These are phyloP conservation scores for Cheilosia urbana DNA, from an alignment of 2,888 invertebrate species.

Conservation along the genomic window DNA sequence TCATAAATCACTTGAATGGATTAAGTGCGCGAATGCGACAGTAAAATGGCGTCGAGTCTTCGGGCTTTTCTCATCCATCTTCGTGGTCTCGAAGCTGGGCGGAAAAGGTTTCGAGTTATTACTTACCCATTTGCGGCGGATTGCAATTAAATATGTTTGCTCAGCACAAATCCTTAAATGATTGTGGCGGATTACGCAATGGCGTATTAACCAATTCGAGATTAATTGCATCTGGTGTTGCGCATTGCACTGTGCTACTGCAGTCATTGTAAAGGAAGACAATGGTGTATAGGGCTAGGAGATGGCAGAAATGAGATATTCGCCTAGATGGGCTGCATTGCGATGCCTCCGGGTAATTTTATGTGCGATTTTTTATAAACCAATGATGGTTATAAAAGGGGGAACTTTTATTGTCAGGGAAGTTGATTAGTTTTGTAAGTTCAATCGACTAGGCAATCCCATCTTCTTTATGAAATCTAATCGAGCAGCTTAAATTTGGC, in stretches of 20 bases:
- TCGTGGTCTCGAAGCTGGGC: neutral
- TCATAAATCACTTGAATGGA: conserved; percentile 48
- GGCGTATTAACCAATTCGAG: conserved; percentile 30
- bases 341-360: too few species aligned
- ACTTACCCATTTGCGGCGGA: conserved; percentile 61
- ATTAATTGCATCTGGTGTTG: conserved; percentile 41
- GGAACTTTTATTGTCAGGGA: too few species aligned
- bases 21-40: conserved; percentile 21
- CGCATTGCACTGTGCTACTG: neutral
- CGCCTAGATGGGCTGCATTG: neutral
- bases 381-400: too few species aligned
- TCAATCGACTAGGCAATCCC: too few species aligned
- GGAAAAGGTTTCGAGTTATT: conserved; percentile 40
- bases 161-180: conserved; percentile 39
- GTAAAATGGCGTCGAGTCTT: conserved; percentile 25
- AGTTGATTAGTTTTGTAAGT: too few species aligned
- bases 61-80: conserved; percentile 14
- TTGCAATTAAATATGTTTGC: conserved; percentile 48
- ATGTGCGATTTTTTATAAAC: too few species aligned
- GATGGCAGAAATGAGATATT: conserved; percentile 26
- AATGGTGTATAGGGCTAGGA: conserved; percentile 8
- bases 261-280: neutral
- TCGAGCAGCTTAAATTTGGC: too few species aligned
- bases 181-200: conserved; percentile 49
- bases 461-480: too few species aligned